These are phyloP conservation scores for Muscicapa striata DNA, from an alignment of 2,797 vertebrate species.

Conservation along the genomic window DNA sequence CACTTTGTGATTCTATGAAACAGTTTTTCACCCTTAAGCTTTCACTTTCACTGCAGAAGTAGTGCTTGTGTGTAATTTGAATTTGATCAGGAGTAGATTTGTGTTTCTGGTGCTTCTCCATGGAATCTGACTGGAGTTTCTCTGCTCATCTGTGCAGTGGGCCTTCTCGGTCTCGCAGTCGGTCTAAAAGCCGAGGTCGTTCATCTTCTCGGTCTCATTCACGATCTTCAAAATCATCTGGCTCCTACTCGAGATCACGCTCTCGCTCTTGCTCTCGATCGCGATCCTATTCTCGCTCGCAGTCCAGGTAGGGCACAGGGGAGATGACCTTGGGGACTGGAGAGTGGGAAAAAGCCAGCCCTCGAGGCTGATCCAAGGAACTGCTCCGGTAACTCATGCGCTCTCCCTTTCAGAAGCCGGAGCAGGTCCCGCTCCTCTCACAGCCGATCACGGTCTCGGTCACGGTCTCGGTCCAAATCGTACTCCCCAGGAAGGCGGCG, in stretches of 20 bases:
- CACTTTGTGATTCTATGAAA: rapidly evolving
- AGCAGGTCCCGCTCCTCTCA: constrained; percentile 87
- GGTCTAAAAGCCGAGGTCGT: constrained; percentile 89
- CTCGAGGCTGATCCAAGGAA: rapidly evolving
- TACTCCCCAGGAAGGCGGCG: constrained; percentile 86
- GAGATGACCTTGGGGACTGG: neutral
- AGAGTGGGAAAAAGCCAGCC: rapidly evolving
- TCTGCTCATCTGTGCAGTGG: constrained; percentile 36
- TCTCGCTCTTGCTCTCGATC: constrained; percentile 83
- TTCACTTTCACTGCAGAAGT: neutral
- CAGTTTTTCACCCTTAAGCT: rapidly evolving
- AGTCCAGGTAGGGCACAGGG: constrained; percentile 83
- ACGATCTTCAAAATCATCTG: constrained; percentile 91
- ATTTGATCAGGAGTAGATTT: neutral
- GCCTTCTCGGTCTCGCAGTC: constrained; percentile 85
- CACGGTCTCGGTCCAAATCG: constrained; percentile 87
- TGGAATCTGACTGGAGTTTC: neutral
- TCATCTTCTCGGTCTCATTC: constrained; percentile 94
- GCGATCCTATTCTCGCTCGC: constrained; percentile 87
- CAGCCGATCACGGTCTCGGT: constrained; percentile 85
- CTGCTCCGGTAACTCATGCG: rapidly evolving
- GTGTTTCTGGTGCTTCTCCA: neutral
- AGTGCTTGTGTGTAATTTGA: neutral
- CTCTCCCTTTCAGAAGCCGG: constrained; percentile 77
- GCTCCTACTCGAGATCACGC: constrained; percentile 87